Evolutionary conservation across 2,888 invertebrate genomes (phyloP), one percentile per base, ranked within the genome.

Genomic region (Ornithoptera alexandrae): DNA sequence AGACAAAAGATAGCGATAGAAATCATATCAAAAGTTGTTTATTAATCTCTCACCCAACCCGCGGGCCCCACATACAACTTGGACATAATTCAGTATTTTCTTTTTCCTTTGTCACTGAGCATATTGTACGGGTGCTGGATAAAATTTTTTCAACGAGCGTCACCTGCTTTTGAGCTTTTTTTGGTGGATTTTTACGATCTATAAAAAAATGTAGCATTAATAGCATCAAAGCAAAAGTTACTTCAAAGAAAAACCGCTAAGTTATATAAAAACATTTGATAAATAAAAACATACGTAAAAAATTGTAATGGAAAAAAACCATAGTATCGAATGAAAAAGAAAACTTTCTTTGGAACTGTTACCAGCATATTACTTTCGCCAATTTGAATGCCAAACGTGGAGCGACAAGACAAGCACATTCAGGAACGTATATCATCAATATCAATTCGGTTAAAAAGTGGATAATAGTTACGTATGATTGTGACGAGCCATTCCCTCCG

Each of bases 61-160:
- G 78, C 0, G 92, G 92, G 2, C 92, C 92, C 91, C 90, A 91
- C 85, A 86, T 87, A 75, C 92, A 92, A 62, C 90, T 90, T 2
- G 92, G 92, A 67, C 92, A 92, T 0, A 90, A 71, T 1, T 84
- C 84, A 0, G 78, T 30, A 6, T 83, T 84, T 68, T 86, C 87
- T 63, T 84, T 85, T 1, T 84, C 82, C 39, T 81, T 81, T 8
- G 74, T 76, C 42, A 84, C 80, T 0, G 82, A 74, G 66, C 82
- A 80, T 24, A 85, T 85, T 0, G 83, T 85, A 30, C 92, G 81
- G 0, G 92, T 92, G 65, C 91, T 88, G 0, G 92, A 92, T 0
- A 91, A 74, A 24, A 91, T 87, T 79, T 90, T 90, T 71, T 85
- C 79, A 1, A 90, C 84, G 0, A 86, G 66, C 0, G 85, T 83